Evolutionary conservation across 2,113 vertebrate species (phyloP).

Genomic region (Ciconia boyciana): DNA sequence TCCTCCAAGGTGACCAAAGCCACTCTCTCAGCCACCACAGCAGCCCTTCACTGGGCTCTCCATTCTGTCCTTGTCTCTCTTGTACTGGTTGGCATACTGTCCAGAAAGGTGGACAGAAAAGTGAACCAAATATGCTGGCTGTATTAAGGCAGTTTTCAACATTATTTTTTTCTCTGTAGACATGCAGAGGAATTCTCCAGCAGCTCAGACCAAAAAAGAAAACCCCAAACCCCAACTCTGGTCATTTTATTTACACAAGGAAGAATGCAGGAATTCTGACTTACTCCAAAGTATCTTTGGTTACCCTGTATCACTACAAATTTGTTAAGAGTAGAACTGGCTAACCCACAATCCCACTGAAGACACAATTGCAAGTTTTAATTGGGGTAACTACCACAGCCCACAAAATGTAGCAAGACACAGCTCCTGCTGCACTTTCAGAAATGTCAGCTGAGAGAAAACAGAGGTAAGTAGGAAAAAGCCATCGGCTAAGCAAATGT

Average conservation of each 20-base stretch:
- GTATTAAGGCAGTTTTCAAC: neutral
- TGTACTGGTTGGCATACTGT: neutral
- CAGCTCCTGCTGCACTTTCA: neutral
- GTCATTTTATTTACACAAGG: neutral
- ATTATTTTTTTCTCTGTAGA: neutral
- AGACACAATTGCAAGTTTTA: neutral
- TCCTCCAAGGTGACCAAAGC: neutral
- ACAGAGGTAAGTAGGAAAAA: constrained; percentile 12
- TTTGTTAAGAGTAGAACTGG: neutral
- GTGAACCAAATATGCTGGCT: neutral
- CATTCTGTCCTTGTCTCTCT: neutral
- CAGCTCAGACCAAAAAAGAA: neutral
- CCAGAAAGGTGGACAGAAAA: neutral
- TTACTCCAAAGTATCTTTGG: neutral
- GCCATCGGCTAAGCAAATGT: neutral
- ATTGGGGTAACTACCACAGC: neutral
- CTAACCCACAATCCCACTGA: constrained; percentile 7
- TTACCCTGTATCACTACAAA: neutral
- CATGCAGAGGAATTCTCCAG: neutral
- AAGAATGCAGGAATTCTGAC: neutral
- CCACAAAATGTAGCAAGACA: neutral
- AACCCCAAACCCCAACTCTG: neutral
- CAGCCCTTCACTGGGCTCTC: neutral
- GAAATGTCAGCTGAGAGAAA: constrained; percentile 16
- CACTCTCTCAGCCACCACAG: neutral